These are phyloP conservation scores for Pleuronectes platessa DNA, from an alignment of 2,113 vertebrate species.

Conservation along the genomic window DNA sequence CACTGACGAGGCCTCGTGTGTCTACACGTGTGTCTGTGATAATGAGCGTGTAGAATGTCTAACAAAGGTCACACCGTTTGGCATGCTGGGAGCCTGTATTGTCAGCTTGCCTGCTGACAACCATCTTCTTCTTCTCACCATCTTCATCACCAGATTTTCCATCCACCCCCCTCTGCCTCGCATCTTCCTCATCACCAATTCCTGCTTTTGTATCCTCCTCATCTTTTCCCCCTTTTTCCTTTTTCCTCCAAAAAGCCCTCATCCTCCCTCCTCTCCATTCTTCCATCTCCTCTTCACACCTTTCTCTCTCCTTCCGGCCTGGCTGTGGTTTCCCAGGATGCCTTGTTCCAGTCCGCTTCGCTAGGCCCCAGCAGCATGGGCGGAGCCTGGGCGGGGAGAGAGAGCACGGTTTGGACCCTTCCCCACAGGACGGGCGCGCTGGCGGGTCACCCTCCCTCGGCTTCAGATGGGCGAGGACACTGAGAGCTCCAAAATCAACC, in stretches of 20 bases:
- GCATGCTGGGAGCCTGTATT: constrained; percentile 28
- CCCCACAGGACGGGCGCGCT: constrained; percentile 93
- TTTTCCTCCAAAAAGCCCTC: neutral
- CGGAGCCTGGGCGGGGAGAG: constrained; percentile 89
- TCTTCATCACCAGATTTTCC: constrained; percentile 41
- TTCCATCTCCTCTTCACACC: constrained; percentile 34
- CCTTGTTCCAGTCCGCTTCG: constrained; percentile 85
- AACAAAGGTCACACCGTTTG: constrained; percentile 61
- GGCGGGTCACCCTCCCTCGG: constrained; percentile 87
- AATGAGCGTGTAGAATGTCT: constrained; percentile 44
- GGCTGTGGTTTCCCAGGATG: constrained; percentile 84
- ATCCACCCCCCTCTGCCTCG: constrained; percentile 22
- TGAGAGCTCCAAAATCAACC: constrained; percentile 97
- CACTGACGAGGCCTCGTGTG: constrained; percentile 15
- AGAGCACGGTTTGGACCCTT: constrained; percentile 92
- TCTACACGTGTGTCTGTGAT: constrained; percentile 44
- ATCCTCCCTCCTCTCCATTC: neutral
- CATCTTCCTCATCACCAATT: constrained; percentile 13
- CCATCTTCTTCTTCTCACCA: constrained; percentile 21
- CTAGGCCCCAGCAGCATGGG: constrained; percentile 97
- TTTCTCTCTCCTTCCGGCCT: constrained; percentile 40
- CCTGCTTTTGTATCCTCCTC: constrained; percentile 13
- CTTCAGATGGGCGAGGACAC: constrained; percentile 99
- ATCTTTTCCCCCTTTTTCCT: constrained; percentile 3
- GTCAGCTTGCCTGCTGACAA: constrained; percentile 39